phyloP scores from a whole-genome alignment of 2,888 invertebrate genomes.

The Rhynchonema sp. region DNA sequence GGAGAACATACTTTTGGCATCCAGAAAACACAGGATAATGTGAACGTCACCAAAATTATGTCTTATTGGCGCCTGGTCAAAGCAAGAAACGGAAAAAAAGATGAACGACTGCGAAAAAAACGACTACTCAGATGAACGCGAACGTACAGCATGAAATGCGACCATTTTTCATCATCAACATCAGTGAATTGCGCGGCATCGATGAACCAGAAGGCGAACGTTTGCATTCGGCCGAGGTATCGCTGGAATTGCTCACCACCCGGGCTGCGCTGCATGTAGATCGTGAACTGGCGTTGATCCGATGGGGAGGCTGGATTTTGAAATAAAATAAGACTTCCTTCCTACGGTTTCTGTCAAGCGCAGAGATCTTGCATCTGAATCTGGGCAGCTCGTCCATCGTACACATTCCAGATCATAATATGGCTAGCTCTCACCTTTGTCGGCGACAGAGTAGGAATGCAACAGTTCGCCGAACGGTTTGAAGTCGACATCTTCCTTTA shows the following conservation, averaged over 20 bases:
- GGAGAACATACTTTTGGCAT: too few relatives aligned
- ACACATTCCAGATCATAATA: too few relatives aligned
- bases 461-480: constrained; percentile 52
- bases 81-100: too few relatives aligned
- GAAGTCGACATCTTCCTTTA: constrained; percentile 42
- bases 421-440: neutral
- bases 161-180: constrained; percentile 74
- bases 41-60: too few relatives aligned
- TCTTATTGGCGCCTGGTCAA: too few relatives aligned
- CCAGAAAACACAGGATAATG: too few relatives aligned
- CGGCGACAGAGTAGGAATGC: constrained; percentile 25
- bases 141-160: constrained; percentile 27
- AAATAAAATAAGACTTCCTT: too few relatives aligned
- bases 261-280: constrained; percentile 9
- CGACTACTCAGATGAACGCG: neutral
- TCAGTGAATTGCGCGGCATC: constrained; percentile 89
- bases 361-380: too few relatives aligned
- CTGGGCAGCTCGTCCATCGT: too few relatives aligned
- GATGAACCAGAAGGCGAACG: constrained; percentile 63
- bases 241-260: constrained; percentile 42
- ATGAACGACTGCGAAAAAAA: neutral
- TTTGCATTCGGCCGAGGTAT: constrained; percentile 66
- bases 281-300: constrained; percentile 9
- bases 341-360: too few relatives aligned
- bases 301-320: too few relatives aligned